Base-by-base conservation (phyloP, 2,113 vertebrate genomes). In the Pseudolaguvia tuberculata region DNA sequence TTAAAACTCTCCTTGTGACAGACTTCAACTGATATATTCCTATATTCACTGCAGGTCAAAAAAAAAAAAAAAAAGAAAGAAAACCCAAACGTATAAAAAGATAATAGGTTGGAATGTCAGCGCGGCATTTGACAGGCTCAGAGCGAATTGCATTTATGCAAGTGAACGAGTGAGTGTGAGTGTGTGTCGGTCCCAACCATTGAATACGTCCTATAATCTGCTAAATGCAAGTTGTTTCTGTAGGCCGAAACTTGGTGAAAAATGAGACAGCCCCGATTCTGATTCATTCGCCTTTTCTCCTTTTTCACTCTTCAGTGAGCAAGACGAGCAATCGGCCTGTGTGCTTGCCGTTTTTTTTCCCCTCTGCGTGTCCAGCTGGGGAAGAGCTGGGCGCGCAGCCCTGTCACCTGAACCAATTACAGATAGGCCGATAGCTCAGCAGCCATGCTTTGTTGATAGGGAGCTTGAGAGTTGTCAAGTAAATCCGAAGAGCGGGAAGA, bases 381-480 rank as follows among this genome's bases (percentile, higher is more conserved):
- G 67, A 39, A 57, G 53, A 61, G 23, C 48, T 12, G 1, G 52
- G 59, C 25, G 59, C 45, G 50, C 72, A 50, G 78, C 27, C 68
- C 72, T 75, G 72, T 61, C 78, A 75, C 72, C 78, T 75, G 66
- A 75, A 79, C 78, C 78, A 75, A 79, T 79, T 79, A 75, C 72
- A 79, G 78, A 75, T 75, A 35, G 51, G 35, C 66, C 57, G 78
- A 79, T 79, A 79, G 61, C 78, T 70, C 57, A 42, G 72, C 68
- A 70, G 73, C 72, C 72, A 66, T 62, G 67, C 73, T 79, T 70
- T 79, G 78, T 79, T 79, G 67, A 79, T 78, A 71, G n/a, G 68
- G 45, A 42, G 79, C 66, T 55, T 72, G 68, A 77, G 51, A 45
- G 84, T 87, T 83, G 83, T 80, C 84, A 86, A 80, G 75, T 86